Base-by-base conservation (phyloP, 2,113 vertebrate genomes). In the Maccullochella peelii region DNA sequence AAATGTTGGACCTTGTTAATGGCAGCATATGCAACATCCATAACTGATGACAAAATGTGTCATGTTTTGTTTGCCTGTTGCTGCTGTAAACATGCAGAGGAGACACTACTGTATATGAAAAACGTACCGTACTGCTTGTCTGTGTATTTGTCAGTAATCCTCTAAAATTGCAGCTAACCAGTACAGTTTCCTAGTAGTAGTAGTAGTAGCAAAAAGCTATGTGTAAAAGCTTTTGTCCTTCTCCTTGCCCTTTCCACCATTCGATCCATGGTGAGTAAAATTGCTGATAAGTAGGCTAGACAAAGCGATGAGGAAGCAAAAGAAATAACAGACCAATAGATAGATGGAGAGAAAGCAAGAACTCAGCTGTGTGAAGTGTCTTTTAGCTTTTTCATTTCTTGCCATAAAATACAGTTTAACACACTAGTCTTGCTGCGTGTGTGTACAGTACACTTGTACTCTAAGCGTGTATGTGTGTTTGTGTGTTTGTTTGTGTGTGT, bases 161-260 rank as follows among this genome's bases (percentile, higher is more conserved):
- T 38, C 30, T n/a, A 9, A 27, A 61, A 7, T 20, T 59, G 15
- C 66, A 54, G 16, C 23, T 18, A 50, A 52, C 30, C 44, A 44
- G 8, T 6, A 4, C 20, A 58, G 8, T 12, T 59, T 33, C 6
- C 4, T 6, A 1, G 2, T 23, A 33, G 33, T 33, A n/a, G n/a
- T n/a, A n/a, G n/a, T n/a, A n/a, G n/a, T n/a, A n/a, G n/a, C n/a
- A n/a, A n/a, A n/a, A n/a, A n/a, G n/a, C n/a, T n/a, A n/a, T n/a
- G 55, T 59, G 52, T 11, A 10, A 33, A 33, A 57, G 63, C 76
- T 33, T 50, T 54, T 67, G 44, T 74, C 20, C 54, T 27, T 54
- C 40, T 82, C n/a, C 57, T 71, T 85, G 80, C 50, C 69, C 82
- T 81, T 80, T 84, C 52, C 66, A 73, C 36, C 65, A 25, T 85